These are phyloP conservation scores for Diadophis punctatus DNA, from an alignment of 2,113 vertebrate species.

Conservation along the genomic window DNA sequence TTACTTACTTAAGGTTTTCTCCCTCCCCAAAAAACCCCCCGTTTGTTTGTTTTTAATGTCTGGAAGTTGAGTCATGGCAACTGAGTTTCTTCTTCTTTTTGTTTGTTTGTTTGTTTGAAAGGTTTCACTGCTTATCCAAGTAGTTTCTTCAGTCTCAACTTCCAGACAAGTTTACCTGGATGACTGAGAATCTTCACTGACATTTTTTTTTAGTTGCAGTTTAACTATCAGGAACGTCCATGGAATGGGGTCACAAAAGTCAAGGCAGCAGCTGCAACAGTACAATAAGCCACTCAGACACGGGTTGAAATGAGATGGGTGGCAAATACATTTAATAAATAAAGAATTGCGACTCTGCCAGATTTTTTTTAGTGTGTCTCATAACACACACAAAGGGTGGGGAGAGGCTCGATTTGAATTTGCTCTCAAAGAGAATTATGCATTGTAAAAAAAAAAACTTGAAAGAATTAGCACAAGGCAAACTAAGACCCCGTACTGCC, in stretches of 20 bases:
- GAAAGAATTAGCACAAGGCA: slow-evolving; percentile 17
- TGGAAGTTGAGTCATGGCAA: neutral
- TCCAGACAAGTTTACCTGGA: no score
- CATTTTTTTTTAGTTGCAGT: neutral
- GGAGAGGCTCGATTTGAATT: neutral
- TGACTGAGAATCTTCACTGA: no score
- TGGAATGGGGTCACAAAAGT: neutral
- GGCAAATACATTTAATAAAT: no score
- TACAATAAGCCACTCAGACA: neutral
- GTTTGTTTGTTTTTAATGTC: neutral
- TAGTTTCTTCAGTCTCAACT: no score
- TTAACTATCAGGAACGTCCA: neutral
- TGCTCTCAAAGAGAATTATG: neutral
- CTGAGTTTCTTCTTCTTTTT: neutral
- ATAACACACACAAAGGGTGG: neutral
- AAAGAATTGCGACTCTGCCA: neutral
- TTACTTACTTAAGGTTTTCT: neutral
- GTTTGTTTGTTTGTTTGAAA: neutral
- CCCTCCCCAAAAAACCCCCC: no score
- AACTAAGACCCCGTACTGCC: slow-evolving; percentile 12
- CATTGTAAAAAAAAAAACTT: neutral
- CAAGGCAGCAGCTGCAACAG: neutral
- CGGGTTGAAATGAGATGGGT: no score
- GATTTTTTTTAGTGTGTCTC: neutral
- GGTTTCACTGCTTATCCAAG: neutral